Evolutionary conservation across 2,888 invertebrate species (phyloP), one percentile per base, ranked within the genome.

Genomic region (Ariolimax columbianus): DNA sequence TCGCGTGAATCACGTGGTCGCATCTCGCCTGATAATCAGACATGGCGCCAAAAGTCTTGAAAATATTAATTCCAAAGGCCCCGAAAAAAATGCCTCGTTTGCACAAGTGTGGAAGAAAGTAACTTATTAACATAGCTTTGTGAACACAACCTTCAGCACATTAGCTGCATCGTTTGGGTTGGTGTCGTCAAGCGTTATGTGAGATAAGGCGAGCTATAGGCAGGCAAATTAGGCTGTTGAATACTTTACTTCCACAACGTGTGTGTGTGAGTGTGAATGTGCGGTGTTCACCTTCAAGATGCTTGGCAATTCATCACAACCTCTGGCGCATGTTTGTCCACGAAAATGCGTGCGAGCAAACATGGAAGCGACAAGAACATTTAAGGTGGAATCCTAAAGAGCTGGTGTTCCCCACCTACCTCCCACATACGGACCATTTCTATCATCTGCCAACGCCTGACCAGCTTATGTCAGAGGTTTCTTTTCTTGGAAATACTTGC

Each of bases 61-160:
- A n/a, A 40, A 51, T 38, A 66, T 40, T 43, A 66, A 66, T 66
- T 26, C 40, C 30, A 66, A 0, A 23, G 36, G 70, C 11, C 33
- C 30, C 19, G 51, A 17, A n/a, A 47, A 47, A 80, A 80, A 68
- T 68, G 68, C 26, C 43, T 47, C 40, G 70, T 47, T 80, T 38
- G 80, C 70, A 80, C 47, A 80, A 80, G 51, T 80, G 14, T 4
- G 70, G 19, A 17, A 66, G 51, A 68, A 80, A 80, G 43, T 68
- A 43, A 80, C 80, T 80, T 68, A 80, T 80, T 80, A 80, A 33
- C 68, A 68, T 80, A 80, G 33, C 80, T 80, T 43, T 47, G 80
- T 68, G 68, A 68, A 80, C 9, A 23, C 51, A 36, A 9, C 36
- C 47, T 23, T 80, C 47, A 70, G 47, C 68, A 14, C 19, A 68